Base-by-base conservation (phyloP, 2,888 invertebrate species). In the Choreutis nemorana region DNA sequence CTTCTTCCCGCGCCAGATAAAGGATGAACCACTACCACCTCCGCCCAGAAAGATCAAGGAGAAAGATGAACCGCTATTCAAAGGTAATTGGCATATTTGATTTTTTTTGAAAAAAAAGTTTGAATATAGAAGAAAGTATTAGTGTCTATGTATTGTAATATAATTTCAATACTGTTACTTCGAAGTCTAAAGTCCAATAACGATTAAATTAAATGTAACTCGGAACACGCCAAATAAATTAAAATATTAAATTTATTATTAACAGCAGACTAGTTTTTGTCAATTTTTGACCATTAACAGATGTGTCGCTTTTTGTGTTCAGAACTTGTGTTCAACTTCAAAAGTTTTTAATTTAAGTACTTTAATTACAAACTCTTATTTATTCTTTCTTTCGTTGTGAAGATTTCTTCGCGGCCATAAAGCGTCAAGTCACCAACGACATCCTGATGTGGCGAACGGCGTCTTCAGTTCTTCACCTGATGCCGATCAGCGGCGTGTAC, bases 371-470 rank as follows among this genome's bases (percentile, higher is more conserved):
- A n/a, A n/a, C n/a, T n/a, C n/a, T n/a, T n/a, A n/a, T n/a, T n/a
- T n/a, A n/a, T n/a, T n/a, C n/a, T n/a, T n/a, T n/a, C n/a, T n/a
- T n/a, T n/a, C n/a, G n/a, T n/a, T n/a, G n/a, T n/a, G n/a, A n/a
- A 78, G 78, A 71, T 49, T 78, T 78, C 61, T 58, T 72, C 50
- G 68, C 68, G 7, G 72, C 78, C 0, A 78, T 78, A 32, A 78
- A 78, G 48, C 83, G 94, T 20, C 85, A 94, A 54, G 60, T 95
- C 33, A 91, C 87, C 44, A 95, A 95, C 60, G 91, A 94, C 56
- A 93, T 95, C 47, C 82, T 95, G 29, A 91, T 95, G 89, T 91
- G 91, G 67, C 85, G 94, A 23, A 94, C 94, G 9, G 94, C 93
- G 16, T 92, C 92, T 48, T 92, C 91, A 34, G 94, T 95, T 8